Evolutionary conservation across 2,113 vertebrate species (phyloP).

Genomic region (Osmerus eperlanus): DNA sequence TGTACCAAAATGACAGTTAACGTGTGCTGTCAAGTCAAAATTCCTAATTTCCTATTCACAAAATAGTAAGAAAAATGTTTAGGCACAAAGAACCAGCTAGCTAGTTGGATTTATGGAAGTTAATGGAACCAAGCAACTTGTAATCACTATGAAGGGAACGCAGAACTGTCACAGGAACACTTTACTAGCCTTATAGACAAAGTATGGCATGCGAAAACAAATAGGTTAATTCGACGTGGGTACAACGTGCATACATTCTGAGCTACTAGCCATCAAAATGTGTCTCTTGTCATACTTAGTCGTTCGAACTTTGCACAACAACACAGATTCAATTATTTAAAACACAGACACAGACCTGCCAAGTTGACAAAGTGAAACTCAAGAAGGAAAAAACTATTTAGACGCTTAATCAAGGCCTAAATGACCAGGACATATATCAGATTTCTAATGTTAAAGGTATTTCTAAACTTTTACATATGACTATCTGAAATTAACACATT

Average conservation of each 20-base stretch:
- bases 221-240: no score
- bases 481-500: slow-evolving; percentile 17
- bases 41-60: no score
- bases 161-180: no score
- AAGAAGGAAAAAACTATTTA: slow-evolving; percentile 43
- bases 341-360: slow-evolving; percentile 32
- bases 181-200: no score
- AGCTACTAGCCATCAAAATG: neutral
- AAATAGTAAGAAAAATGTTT: no score
- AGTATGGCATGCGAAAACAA: no score
- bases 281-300: neutral
- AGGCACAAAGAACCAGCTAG: neutral
- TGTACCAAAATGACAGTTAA: no score
- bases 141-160: neutral
- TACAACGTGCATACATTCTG: no score
- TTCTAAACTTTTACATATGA: slow-evolving; percentile 30
- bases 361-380: slow-evolving; percentile 37
- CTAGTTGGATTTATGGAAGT: neutral
- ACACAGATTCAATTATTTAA: slow-evolving; percentile 51
- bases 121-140: neutral
- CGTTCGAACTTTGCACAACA: neutral
- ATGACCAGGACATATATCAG: neutral
- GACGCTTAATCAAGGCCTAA: neutral
- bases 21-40: no score
- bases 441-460: neutral